A percentile compares a stretch with the other conserved stretches of the same genome.
phyloP scores from a whole-genome alignment of 2,888 invertebrate species.

The Aphidoletes aphidimyza region DNA sequence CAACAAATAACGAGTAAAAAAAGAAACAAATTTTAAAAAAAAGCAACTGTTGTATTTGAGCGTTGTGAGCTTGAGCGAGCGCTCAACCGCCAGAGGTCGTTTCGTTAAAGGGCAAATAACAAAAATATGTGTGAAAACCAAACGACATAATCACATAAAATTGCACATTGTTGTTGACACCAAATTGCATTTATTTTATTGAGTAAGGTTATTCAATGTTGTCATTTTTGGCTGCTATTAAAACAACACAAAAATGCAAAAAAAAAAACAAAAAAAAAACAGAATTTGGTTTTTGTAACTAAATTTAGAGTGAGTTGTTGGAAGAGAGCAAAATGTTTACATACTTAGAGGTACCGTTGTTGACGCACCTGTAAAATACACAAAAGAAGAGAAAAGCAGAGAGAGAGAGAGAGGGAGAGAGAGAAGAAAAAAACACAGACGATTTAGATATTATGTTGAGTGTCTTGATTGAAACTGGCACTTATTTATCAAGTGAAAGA shows the following conservation, averaged over 20 bases:
- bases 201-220: not conserved
- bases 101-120: no score
- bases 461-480: not conserved
- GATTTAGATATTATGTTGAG: not conserved
- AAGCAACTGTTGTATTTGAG: no score
- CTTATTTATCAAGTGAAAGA: not conserved
- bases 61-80: no score
- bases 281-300: not conserved
- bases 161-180: no score
- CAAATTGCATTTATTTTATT: not conserved
- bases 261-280: not conserved
- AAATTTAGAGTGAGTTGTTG: not conserved
- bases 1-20: no score
- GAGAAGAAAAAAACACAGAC: not conserved
- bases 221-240: not conserved
- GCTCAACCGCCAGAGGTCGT: no score
- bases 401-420: no score
- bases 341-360: conserved; percentile 51
- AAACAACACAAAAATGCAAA: not conserved
- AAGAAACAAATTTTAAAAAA: no score
- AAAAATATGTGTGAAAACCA: no score
- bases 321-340: not conserved
- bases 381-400: not conserved
- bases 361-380: conserved; percentile 40
- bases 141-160: no score